Evolutionary conservation across 2,113 vertebrate genomes (phyloP).

Genomic region (Pycnonotus jocosus): DNA sequence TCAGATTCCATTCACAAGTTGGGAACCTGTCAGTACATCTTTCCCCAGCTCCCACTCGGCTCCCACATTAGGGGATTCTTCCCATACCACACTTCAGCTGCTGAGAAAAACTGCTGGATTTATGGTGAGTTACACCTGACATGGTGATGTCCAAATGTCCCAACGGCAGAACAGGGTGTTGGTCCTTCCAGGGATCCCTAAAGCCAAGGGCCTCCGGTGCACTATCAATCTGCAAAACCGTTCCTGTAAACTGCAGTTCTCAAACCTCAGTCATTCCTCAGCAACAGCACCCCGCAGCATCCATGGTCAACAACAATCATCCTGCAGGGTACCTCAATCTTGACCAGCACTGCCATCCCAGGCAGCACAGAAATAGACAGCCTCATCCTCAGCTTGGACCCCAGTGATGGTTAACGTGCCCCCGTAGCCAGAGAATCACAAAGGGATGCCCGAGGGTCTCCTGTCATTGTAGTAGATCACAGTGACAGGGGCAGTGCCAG

Average conservation of each 20-base stretch:
- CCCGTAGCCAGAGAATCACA: rapidly evolving
- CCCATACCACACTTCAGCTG: not conserved
- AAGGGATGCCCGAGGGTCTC: not conserved
- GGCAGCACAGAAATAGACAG: not conserved
- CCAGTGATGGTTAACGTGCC: not conserved
- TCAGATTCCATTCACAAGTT: not conserved
- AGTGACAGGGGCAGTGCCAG: not conserved
- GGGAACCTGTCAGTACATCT: not conserved
- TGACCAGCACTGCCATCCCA: rapidly evolving
- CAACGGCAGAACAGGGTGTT: not conserved
- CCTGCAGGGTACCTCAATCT: not conserved
- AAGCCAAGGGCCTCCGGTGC: not conserved
- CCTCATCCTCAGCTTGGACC: not conserved
- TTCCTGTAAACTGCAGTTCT: not conserved
- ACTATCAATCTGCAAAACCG: not conserved
- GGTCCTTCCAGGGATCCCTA: not conserved
- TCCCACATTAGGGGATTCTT: not conserved
- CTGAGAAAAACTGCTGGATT: not conserved
- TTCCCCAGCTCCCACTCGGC: not conserved
- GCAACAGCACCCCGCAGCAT: not conserved
- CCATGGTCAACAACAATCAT: not conserved
- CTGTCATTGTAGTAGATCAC: rapidly evolving
- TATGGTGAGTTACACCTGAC: not conserved
- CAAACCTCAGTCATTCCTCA: not conserved
- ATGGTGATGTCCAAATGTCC: not conserved